These are phyloP conservation scores for Latrodectus elegans DNA, from an alignment of 2,888 invertebrate species.

Conservation along the genomic window DNA sequence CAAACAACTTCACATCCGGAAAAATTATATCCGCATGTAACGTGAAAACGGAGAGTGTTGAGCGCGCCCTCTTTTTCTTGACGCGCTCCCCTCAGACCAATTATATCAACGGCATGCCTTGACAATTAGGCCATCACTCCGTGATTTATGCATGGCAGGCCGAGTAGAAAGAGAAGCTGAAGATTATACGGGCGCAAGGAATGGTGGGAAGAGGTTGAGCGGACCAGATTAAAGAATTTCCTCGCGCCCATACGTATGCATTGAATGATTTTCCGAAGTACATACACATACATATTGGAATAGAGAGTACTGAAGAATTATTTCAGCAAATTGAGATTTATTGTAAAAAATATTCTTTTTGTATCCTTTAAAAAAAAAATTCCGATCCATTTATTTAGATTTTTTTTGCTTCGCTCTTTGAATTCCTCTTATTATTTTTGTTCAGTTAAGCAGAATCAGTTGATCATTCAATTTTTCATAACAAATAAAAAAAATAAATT, in stretches of 20 bases:
- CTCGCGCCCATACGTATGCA: not conserved
- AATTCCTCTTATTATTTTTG: no score
- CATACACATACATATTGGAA: no score
- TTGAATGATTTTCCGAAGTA: no score
- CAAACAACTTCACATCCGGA: slow-evolving; percentile 57
- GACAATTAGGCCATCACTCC: slow-evolving; percentile 52
- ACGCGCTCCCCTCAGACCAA: slow-evolving; percentile 40
- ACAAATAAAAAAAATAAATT: no score
- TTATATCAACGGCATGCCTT: slow-evolving; percentile 51
- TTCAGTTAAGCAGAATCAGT: no score
- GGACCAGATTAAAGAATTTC: not conserved
- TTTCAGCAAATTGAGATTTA: no score
- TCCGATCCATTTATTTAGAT: no score
- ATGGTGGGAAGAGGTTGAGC: not conserved
- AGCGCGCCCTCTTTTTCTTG: slow-evolving; percentile 6
- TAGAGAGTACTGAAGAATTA: no score
- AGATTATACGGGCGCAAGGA: not conserved
- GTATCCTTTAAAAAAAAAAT: no score
- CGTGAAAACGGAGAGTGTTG: not conserved
- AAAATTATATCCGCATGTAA: slow-evolving; percentile 60
- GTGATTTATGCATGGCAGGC: slow-evolving; percentile 38
- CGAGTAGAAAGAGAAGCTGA: slow-evolving; percentile 25
- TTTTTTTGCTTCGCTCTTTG: no score
- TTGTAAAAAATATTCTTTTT: no score
- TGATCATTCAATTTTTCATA: no score